These are phyloP conservation scores for Brachystomella parvula DNA, from an alignment of 1,140 invertebrate genomes.

Conservation along the genomic window DNA sequence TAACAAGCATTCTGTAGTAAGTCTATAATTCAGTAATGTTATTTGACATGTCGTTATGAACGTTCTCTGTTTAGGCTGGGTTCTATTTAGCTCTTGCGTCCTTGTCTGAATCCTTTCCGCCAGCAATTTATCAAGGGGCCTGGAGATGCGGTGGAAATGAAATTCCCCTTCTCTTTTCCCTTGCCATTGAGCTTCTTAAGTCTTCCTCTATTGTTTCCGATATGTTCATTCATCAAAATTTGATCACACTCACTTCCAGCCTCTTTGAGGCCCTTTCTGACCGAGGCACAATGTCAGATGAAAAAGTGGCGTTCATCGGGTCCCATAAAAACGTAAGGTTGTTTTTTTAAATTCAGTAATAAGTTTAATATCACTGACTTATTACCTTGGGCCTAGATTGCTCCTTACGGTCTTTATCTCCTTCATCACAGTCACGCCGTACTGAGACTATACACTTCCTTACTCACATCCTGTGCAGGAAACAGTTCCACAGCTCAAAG, in stretches of 20 bases:
- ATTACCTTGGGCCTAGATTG: slow-evolving; percentile 14
- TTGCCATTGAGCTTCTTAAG: slow-evolving; percentile 23
- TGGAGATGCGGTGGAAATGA: slow-evolving; percentile 22
- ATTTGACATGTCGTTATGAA: not conserved
- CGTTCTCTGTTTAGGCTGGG: too few relatives aligned
- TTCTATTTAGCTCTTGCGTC: slow-evolving; percentile 23
- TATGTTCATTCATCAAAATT: slow-evolving; percentile 23
- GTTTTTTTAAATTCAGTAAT: not conserved
- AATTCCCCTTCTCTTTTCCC: slow-evolving; percentile 16
- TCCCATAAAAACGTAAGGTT: not conserved
- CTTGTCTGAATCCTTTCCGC: slow-evolving; percentile 29
- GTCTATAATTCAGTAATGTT: too few relatives aligned
- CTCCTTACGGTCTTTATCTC: slow-evolving; percentile 21
- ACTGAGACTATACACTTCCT: slow-evolving; percentile 33
- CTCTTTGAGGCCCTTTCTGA: slow-evolving; percentile 17
- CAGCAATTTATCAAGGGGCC: slow-evolving; percentile 4
- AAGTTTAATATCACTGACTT: not conserved
- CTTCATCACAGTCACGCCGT: slow-evolving; percentile 31
- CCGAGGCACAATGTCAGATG: not conserved
- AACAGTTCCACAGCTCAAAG: not conserved
- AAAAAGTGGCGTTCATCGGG: slow-evolving; percentile 5
- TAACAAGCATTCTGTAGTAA: slow-evolving; percentile 26
- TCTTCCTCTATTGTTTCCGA: slow-evolving; percentile 31
- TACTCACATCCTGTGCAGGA: slow-evolving; percentile 14
- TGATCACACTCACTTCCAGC: slow-evolving; percentile 25